These are phyloP conservation scores for Aelia acuminata DNA, from an alignment of 2,888 invertebrate species.

Conservation along the genomic window DNA sequence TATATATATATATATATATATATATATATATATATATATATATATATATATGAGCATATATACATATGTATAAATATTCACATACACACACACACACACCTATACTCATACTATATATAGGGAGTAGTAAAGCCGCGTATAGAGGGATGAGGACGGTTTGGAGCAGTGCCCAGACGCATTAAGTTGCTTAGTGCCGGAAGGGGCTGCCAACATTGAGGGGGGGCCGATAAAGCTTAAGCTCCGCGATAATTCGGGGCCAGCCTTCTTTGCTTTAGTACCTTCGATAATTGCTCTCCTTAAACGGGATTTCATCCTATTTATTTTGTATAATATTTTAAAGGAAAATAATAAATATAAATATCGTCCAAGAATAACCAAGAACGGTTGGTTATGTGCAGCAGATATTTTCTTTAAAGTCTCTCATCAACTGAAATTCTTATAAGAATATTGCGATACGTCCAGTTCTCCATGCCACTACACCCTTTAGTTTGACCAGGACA, in stretches of 20 bases:
- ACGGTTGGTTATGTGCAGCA: too few relatives aligned
- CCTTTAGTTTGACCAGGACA: too few relatives aligned
- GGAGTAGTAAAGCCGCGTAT: neutral
- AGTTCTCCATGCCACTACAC: too few relatives aligned
- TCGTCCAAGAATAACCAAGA: too few relatives aligned
- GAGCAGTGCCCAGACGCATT: neutral
- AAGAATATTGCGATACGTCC: too few relatives aligned
- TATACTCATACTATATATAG: neutral
- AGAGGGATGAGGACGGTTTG: neutral
- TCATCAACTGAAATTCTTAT: too few relatives aligned
- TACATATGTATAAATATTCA: neutral
- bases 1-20: too few relatives aligned
- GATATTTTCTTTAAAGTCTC: too few relatives aligned
- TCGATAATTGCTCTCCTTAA: slow-evolving; percentile 18
- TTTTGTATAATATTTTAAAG: neutral
- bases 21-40: too few relatives aligned
- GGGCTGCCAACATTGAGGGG: neutral
- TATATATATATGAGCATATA: neutral
- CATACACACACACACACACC: neutral
- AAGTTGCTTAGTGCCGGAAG: neutral
- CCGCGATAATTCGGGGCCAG: neutral
- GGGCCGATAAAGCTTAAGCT: neutral
- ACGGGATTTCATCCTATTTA: neutral
- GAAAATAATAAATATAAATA: too few relatives aligned
- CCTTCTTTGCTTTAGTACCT: neutral